A percentile compares a stretch with the other conserved stretches of the same genome.
Conservation (phyloP, 37 sponge, comb jelly and placozoan genomes). For the Spongilla lacustris region DNA sequence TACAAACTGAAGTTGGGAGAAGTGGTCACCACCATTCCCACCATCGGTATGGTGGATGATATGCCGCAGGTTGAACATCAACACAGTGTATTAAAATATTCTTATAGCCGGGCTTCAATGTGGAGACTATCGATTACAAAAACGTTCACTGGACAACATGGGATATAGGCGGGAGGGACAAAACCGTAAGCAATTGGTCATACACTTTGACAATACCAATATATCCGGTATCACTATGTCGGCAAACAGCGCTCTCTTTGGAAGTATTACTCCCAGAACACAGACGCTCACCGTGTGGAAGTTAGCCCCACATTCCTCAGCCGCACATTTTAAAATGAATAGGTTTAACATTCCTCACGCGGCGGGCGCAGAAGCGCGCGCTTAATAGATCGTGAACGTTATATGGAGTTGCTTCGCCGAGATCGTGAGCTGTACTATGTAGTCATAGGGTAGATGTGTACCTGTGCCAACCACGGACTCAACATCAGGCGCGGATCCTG, state of each 20-base stretch:
- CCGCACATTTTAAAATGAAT: too few relatives aligned
- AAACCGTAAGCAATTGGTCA: not conserved
- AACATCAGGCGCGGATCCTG: too few relatives aligned
- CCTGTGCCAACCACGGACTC: too few relatives aligned
- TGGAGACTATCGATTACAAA: slow-evolving; percentile 72
- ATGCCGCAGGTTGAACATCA: not conserved
- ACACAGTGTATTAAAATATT: slow-evolving; percentile 13
- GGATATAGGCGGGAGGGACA: slow-evolving; percentile 83
- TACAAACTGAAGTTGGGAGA: slow-evolving; percentile 92
- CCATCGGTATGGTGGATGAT: slow-evolving; percentile 53
- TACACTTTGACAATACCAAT: not conserved
- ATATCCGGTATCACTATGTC: too few relatives aligned
- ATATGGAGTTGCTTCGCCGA: too few relatives aligned
- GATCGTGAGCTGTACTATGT: too few relatives aligned
- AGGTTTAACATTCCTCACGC: too few relatives aligned
- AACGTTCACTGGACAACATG: slow-evolving; percentile 69
- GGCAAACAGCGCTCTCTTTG: slow-evolving; percentile 79
- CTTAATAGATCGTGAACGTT: too few relatives aligned
- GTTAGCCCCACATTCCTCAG: too few relatives aligned
- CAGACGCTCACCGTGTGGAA: too few relatives aligned
- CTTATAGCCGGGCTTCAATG: slow-evolving; percentile 81
- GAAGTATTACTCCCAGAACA: slow-evolving; percentile 86
- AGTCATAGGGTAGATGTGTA: too few relatives aligned
- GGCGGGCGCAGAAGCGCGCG: too few relatives aligned
- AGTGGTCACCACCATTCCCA: slow-evolving; percentile 93